phyloP scores from a whole-genome alignment of 2,113 vertebrate species.

The Lynx canadensis region DNA sequence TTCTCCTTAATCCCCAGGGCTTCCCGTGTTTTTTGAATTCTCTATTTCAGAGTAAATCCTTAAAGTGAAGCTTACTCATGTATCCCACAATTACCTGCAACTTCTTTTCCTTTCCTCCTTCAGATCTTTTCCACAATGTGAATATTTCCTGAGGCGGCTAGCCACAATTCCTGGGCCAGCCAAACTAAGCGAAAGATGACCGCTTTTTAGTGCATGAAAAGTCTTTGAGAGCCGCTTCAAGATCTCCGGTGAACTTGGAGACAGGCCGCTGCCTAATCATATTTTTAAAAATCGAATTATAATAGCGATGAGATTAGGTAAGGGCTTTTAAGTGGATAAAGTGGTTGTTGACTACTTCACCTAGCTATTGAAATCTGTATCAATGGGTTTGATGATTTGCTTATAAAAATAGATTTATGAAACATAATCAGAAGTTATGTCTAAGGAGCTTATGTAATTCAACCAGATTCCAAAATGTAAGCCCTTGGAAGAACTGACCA shows the following conservation, averaged over 20 bases:
- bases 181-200: slow-evolving; percentile 59
- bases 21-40: slow-evolving; percentile 68
- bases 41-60: slow-evolving; percentile 71
- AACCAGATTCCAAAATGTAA: background rate
- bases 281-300: slow-evolving; percentile 13
- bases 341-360: background rate
- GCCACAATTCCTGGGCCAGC: slow-evolving; percentile 50
- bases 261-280: background rate
- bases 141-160: slow-evolving; percentile 59
- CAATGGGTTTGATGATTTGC: slow-evolving; percentile 4
- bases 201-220: slow-evolving; percentile 47
- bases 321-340: background rate
- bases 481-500: background rate
- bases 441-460: slow-evolving; percentile 16
- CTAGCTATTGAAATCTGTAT: background rate
- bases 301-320: slow-evolving; percentile 20
- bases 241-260: background rate
- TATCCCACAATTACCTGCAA: slow-evolving; percentile 71
- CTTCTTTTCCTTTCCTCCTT: slow-evolving; percentile 74
- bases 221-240: slow-evolving; percentile 53
- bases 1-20: slow-evolving; percentile 65
- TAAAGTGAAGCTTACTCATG: slow-evolving; percentile 74
- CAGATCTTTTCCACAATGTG: slow-evolving; percentile 69
- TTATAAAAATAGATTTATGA: slow-evolving; percentile 48
- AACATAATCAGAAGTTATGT: background rate